Conservation (phyloP, 2,113 vertebrate species). For the Nycticebus coucang region DNA sequence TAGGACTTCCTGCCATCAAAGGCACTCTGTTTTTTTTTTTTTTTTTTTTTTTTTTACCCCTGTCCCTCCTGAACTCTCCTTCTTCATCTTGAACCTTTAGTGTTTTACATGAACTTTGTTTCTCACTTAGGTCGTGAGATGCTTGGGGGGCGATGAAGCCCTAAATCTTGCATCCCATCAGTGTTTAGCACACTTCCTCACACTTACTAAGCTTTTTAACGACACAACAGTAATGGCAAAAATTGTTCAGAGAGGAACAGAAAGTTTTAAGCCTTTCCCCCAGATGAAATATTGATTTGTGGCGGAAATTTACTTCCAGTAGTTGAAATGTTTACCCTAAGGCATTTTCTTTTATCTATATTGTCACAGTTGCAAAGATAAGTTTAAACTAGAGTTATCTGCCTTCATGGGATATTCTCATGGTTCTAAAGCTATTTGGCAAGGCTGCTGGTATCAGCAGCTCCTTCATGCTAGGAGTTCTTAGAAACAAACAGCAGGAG, state of each 20-base stretch:
- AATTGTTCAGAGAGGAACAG: background rate
- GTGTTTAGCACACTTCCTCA: background rate
- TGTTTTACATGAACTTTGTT: background rate
- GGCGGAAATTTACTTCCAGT: conserved; percentile 2
- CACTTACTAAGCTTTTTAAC: background rate
- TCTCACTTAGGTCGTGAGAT: background rate
- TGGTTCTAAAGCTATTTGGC: background rate
- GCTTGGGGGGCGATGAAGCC: background rate
- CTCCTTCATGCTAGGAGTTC: background rate
- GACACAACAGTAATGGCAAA: background rate
- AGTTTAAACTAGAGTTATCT: conserved; percentile 23
- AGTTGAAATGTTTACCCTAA: background rate
- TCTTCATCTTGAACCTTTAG: background rate
- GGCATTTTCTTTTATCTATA: background rate
- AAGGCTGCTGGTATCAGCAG: background rate
- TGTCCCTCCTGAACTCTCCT: background rate
- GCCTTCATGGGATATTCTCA: background rate
- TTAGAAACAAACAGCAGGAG: conserved; percentile 1
- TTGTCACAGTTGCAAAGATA: conserved; percentile 21
- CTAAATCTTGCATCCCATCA: background rate
- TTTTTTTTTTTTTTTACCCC: too few relatives aligned
- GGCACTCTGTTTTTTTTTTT: background rate
- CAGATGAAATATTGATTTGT: background rate
- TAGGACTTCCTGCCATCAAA: background rate
- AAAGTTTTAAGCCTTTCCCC: background rate